Percentiles rank a stretch among this genome's conserved stretches.
phyloP scores from a whole-genome alignment of 2,113 vertebrate genomes.

The Thomomys bottae region DNA sequence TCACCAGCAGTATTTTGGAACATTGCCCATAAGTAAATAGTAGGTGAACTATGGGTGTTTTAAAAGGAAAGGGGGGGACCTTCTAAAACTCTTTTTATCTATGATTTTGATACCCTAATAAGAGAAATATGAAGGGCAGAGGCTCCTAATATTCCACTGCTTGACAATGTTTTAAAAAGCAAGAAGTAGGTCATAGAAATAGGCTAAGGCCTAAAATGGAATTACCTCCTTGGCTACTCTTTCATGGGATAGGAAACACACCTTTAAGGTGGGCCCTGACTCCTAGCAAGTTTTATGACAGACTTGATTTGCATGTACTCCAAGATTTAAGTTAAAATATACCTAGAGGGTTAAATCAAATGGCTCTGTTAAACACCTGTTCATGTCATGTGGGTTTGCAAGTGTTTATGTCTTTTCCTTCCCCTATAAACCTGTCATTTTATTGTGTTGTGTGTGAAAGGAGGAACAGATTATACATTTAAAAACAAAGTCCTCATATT shows the following conservation, averaged over 20 bases:
- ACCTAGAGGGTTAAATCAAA: constrained; percentile 38
- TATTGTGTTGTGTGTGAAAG: constrained; percentile 8
- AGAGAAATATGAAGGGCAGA: constrained; percentile 29
- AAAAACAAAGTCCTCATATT: constrained; percentile 20
- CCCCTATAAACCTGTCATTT: constrained; percentile 45
- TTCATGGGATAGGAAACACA: constrained; percentile 26
- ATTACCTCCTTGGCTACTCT: constrained; percentile 33
- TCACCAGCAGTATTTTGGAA: constrained; percentile 42
- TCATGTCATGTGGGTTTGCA: constrained; percentile 18
- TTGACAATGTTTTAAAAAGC: constrained; percentile 49
- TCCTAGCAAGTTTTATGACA: background rate
- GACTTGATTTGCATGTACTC: constrained; percentile 27
- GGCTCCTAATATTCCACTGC: background rate
- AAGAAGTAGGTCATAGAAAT: constrained; percentile 73
- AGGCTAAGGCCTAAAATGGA: constrained; percentile 59
- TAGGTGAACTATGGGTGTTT: constrained; percentile 39
- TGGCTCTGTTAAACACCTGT: constrained; percentile 57
- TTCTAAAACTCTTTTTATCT: constrained; percentile 1
- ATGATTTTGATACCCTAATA: background rate
- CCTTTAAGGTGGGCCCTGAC: constrained; percentile 15
- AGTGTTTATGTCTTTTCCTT: constrained; percentile 58
- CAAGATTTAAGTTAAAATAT: constrained; percentile 59
- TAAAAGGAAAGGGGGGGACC: constrained; percentile 1
- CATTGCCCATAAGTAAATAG: constrained; percentile 57
- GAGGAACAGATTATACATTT: constrained; percentile 1